phyloP scores from a whole-genome alignment of 2,888 invertebrate genomes.

The Hanleya hanleyi region DNA sequence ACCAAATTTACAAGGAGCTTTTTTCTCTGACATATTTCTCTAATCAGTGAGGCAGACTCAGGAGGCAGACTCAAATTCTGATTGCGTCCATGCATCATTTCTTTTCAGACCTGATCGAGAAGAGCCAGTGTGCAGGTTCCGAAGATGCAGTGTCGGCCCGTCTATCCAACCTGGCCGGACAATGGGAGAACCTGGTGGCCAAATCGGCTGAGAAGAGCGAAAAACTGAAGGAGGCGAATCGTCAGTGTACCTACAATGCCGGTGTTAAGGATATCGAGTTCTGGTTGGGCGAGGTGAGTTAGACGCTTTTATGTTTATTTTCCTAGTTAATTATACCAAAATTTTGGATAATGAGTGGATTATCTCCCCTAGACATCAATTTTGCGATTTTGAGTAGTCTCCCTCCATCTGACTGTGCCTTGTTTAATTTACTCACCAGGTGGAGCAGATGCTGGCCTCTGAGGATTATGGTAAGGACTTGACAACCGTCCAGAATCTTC shows the following conservation, averaged over 20 bases:
- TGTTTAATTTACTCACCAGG: conserved; percentile 55
- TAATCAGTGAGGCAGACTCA: neutral
- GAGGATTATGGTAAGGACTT: conserved; percentile 99
- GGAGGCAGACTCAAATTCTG: too few species aligned
- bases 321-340: neutral
- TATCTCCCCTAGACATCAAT: too few species aligned
- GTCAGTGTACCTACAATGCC: conserved; percentile 99
- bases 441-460: conserved; percentile 92
- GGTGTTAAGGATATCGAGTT: conserved; percentile 99
- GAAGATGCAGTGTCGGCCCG: conserved; percentile 93
- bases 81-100: too few species aligned
- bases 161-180: conserved; percentile 85
- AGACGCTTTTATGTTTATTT: neutral
- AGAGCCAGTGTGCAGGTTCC: conserved; percentile 97
- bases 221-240: conserved; percentile 98
- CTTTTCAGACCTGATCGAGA: conserved; percentile 81
- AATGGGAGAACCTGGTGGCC: conserved; percentile 98
- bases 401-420: neutral
- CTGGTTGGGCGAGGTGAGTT: conserved; percentile 96
- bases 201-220: conserved; percentile 99
- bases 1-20: neutral
- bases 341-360: neutral
- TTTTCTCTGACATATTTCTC: neutral
- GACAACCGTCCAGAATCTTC: conserved; percentile 97
- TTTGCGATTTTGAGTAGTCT: too few species aligned